Conservation (phyloP, 2,888 invertebrate species). For the Cosmia pyralina region DNA sequence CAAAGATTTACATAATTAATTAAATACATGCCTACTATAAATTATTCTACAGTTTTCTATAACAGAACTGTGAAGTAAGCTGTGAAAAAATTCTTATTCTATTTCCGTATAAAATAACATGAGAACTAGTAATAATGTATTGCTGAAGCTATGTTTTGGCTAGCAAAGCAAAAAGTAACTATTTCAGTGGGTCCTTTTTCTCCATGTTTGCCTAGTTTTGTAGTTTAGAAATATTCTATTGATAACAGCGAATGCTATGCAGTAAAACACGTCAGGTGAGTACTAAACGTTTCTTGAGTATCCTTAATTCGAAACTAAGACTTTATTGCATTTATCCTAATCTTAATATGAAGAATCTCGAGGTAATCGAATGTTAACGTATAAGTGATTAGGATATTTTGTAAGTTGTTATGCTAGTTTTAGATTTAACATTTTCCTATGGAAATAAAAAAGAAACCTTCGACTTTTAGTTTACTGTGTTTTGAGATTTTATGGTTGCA, state of each 20-base stretch:
- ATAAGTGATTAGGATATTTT: conserved; percentile 64
- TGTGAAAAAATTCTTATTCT: background rate
- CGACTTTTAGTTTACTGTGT: conserved; percentile 62
- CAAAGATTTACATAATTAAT: conserved; percentile 63
- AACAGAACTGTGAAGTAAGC: background rate
- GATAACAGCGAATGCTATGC: conserved; percentile 14
- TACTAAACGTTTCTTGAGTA: conserved; percentile 44
- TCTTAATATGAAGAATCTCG: conserved; percentile 37
- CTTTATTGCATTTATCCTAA: conserved; percentile 62
- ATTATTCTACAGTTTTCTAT: conserved; percentile 12
- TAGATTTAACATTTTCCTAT: conserved; percentile 79
- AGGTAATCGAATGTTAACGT: conserved; percentile 37
- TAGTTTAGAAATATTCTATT: conserved; percentile 24
- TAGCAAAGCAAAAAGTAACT: background rate
- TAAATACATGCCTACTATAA: conserved; percentile 20
- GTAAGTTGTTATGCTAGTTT: conserved; percentile 77
- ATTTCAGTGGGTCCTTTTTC: conserved; percentile 30
- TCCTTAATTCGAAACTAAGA: conserved; percentile 55
- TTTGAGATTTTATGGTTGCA: conserved; percentile 53
- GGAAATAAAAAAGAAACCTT: conserved; percentile 74
- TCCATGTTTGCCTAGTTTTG: conserved; percentile 16
- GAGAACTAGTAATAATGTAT: conserved; percentile 3
- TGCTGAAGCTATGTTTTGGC: conserved; percentile 4
- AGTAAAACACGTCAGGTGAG: conserved; percentile 47
- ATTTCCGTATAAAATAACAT: background rate